Evolutionary conservation across 2,888 invertebrate genomes (phyloP).

Genomic region (Epiblema foenella): DNA sequence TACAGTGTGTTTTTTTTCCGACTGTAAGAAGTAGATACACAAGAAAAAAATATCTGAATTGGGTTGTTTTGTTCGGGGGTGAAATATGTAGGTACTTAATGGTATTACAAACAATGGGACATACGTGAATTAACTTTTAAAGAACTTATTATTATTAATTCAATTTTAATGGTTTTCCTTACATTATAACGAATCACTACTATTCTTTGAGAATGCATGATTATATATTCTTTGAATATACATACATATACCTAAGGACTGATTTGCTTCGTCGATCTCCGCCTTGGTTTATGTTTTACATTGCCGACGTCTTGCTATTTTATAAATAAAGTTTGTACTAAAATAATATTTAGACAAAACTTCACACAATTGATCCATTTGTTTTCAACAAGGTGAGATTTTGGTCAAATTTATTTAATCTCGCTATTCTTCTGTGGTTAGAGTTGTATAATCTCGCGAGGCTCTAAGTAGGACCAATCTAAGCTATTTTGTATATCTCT

Average conservation of each 20-base stretch:
- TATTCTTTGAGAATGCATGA: not conserved
- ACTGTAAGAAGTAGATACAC: no score
- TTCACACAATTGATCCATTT: not conserved
- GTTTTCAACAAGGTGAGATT: not conserved
- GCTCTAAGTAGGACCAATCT: not conserved
- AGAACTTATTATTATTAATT: no score
- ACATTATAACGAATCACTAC: no score
- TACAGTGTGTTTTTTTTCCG: no score
- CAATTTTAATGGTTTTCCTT: no score
- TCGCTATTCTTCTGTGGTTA: not conserved
- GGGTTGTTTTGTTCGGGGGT: no score
- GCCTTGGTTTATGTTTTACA: not conserved
- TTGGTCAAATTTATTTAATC: not conserved
- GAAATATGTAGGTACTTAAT: no score
- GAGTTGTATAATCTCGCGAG: not conserved
- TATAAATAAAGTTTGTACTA: slow-evolving; percentile 12
- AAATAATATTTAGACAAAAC: slow-evolving; percentile 1
- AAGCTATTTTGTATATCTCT: no score
- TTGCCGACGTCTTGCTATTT: slow-evolving; percentile 10
- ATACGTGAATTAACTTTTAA: no score
- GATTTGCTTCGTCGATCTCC: not conserved
- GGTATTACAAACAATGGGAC: no score
- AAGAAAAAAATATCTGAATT: no score
- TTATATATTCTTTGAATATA: not conserved
- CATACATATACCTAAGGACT: not conserved